Evolutionary conservation across 2,888 invertebrate species (phyloP).

Genomic region (Xanthia icteritia): DNA sequence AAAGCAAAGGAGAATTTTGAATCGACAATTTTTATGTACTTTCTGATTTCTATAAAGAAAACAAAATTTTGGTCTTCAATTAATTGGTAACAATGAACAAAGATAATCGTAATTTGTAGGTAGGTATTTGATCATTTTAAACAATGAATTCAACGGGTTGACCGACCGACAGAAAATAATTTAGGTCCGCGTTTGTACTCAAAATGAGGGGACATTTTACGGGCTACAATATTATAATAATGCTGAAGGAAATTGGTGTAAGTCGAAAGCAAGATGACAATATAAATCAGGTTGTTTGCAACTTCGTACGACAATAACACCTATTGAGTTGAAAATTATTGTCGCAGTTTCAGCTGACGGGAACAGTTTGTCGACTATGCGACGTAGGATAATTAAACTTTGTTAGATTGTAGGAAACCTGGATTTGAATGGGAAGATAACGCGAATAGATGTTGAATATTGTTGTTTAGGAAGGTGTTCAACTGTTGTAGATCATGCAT

Average conservation of each 20-base stretch:
- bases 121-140: background rate
- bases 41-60: no score
- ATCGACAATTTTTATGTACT: background rate
- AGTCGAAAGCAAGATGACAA: constrained; percentile 8
- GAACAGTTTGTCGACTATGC: constrained; percentile 18
- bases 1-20: background rate
- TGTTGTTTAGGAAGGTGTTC: background rate
- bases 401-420: constrained; percentile 23
- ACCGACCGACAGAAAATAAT: no score
- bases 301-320: constrained; percentile 36
- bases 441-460: background rate
- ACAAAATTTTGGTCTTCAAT: background rate
- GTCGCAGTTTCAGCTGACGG: constrained; percentile 22
- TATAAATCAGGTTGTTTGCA: constrained; percentile 48
- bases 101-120: background rate
- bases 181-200: background rate
- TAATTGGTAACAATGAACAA: background rate
- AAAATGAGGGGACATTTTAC: background rate
- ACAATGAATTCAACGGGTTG: background rate
- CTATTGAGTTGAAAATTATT: constrained; percentile 42
- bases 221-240: background rate
- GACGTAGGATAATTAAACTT: constrained; percentile 30
- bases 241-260: constrained; percentile 25
- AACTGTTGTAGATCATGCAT: background rate
- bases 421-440: background rate